A percentile compares a stretch with the other conserved stretches of the same genome.
phyloP scores from a whole-genome alignment of 1,140 invertebrate genomes.

The Zaprionus lachaisei region DNA sequence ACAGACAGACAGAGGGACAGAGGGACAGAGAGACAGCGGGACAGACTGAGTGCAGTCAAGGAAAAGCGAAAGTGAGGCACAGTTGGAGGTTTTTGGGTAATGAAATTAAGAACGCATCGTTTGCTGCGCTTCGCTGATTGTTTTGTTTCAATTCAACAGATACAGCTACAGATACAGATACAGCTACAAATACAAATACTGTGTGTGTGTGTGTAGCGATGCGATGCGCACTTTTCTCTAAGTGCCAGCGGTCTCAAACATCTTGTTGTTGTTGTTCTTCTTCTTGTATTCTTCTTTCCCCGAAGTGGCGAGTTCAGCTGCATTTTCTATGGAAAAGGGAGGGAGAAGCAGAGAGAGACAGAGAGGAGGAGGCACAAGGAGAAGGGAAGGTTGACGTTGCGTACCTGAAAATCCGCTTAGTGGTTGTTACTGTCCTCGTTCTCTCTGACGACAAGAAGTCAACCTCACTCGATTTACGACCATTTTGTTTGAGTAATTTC shows the following conservation, averaged over 20 bases:
- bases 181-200: background rate
- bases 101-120: slow-evolving; percentile 80
- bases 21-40: background rate
- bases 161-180: background rate
- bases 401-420: slow-evolving; percentile 72
- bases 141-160: slow-evolving; percentile 67
- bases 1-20: background rate
- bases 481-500: slow-evolving; percentile 84
- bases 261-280: slow-evolving; percentile 35
- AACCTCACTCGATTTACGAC: slow-evolving; percentile 83
- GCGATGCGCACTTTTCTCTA: slow-evolving; percentile 28
- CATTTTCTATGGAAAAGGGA: slow-evolving; percentile 61
- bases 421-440: slow-evolving; percentile 73
- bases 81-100: slow-evolving; percentile 69
- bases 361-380: background rate
- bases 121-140: slow-evolving; percentile 75
- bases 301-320: slow-evolving; percentile 59
- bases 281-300: slow-evolving; percentile 56
- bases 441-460: slow-evolving; percentile 82
- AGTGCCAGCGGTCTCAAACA: slow-evolving; percentile 34
- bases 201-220: slow-evolving; percentile 11
- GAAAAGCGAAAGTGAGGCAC: slow-evolving; percentile 75
- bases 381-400: slow-evolving; percentile 27
- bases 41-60: background rate
- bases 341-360: background rate